Base-by-base conservation (phyloP, 2,113 vertebrate genomes). In the Malurus cyaneus region DNA sequence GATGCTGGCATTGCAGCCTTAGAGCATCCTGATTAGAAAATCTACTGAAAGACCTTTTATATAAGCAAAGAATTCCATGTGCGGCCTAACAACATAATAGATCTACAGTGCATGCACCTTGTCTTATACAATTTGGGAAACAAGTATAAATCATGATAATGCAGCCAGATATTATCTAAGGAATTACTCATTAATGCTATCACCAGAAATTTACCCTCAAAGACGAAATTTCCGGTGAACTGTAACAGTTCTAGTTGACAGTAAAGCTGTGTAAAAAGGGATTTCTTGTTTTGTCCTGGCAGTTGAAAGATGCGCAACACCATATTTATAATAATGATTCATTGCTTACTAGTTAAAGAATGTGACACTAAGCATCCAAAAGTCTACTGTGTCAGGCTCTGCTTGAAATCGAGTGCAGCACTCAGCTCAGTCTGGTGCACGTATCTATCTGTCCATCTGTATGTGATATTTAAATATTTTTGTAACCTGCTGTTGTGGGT, bases 321-420 rank as follows among this genome's bases (percentile, higher is more conserved):
- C 73, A 74, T 82, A 72, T 18, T 34, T 41, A 73, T 59, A 56
- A 53, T 50, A 92, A 49, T 32, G 34, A 92, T 87, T 96, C 83
- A 90, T 56, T 59, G 25, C 64, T 95, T 86, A 50, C 25, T 91
- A 91, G 71, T 62, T 92, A 85, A 89, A 96, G 46, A 66, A 84
- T 84, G n/a, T 31, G 61, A 62, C 74, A 39, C 46, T 78, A 86
- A 92, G 32, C 80, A 36, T 95, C 59, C 52, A 53, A 67, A 36
- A 90, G 41, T 88, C 95, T 84, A 78, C 11, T 91, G 52, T 80
- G 56, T 29, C 64, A 81, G 89, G 31, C 25, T 94, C 49, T 96
- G 32, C 34, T 87, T 64, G 47, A 83, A 96, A 94, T 49, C 29
- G 65, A 85, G 29, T 84, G 34, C 28, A 79, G 23, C 39, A 89